Base-by-base conservation (phyloP, 2,888 invertebrate species). In the Philaethria dido region DNA sequence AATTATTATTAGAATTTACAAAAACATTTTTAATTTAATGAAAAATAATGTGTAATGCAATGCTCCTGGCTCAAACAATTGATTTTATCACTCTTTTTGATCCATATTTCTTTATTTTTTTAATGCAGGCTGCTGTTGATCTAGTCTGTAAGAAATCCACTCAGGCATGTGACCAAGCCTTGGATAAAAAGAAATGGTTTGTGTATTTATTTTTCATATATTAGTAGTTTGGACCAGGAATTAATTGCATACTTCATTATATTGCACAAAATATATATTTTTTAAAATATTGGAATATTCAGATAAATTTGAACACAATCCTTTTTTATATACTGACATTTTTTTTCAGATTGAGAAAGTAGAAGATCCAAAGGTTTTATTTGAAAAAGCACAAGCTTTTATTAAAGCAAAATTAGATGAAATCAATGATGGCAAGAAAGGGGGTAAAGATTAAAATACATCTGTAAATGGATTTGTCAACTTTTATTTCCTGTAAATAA, bases 321-420 rank as follows among this genome's bases (percentile, higher is more conserved):
- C n/a, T n/a, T n/a, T n/a, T n/a, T 29, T 48, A 22, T 48, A 2
- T 2, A 16, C 13, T 25, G 1, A 1, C 8, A 55, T 62, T n/a
- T 29, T 73, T 72, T 89, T 92, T 66, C 87, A 98, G 97, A 93
- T 98, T 72, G 97, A 97, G 8, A 94, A 95, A 82, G 96, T 98
- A 5, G 97, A 98, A 87, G 96, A 98, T 75, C 98, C 98, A 3
- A 87, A 92, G 69, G 95, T 94, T 75, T 81, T 98, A 76, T 88
- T 95, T 78, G 94, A 95, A 72, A 96, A 95, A 85, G 83, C 96
- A 50, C 95, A 95, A 83, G 94, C 95, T 63, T 95, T 93, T 82
- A 85, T 96, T 22, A 96, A 97, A 73, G 93, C 94, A 70, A 95
- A 97, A 89, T 82, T 90, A 67, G 80, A 78, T 50, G 92, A 84